These are phyloP conservation scores for Ovis aries DNA, from an alignment of 2,113 vertebrate genomes.

Conservation along the genomic window ARS-UI_Ramb_v3.0 NC_056055.1:123677001-123677500, in stretches of 20 bases:
- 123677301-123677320: not conserved
- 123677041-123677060: not conserved
- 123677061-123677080: not conserved
- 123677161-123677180: too few relatives aligned
- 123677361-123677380: not conserved
- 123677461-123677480: not conserved
- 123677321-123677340: not conserved
- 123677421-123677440: not conserved
- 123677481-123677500: not conserved
- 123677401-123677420: not conserved
- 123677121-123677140: not conserved
- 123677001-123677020: not conserved
- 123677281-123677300: not conserved
- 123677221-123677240: not conserved
- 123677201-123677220: not conserved
- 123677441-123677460: not conserved
- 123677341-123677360: rapidly evolving
- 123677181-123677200: too few relatives aligned
- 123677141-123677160: not conserved
- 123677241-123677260: not conserved
- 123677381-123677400: not conserved
- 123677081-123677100: not conserved
- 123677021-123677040: not conserved
- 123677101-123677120: not conserved
- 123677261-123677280: not conserved